phyloP scores from a whole-genome alignment of 1,140 invertebrate genomes.

The Chymomyza costata region DNA sequence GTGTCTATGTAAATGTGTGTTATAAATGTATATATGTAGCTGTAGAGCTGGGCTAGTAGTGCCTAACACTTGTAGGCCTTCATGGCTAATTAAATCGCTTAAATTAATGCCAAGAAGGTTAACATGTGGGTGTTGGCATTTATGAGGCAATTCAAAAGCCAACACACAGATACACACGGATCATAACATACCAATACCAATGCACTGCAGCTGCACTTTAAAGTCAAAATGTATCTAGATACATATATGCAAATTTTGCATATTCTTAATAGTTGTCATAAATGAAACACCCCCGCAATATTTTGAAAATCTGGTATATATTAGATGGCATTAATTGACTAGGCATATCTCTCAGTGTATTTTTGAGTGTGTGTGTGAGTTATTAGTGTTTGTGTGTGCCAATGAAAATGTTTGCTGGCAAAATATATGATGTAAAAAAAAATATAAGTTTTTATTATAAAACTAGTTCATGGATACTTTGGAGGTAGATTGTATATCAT shows the following conservation, averaged over 20 bases:
- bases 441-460: too few relatives aligned
- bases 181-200: not conserved
- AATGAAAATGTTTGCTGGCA: conserved; percentile 32
- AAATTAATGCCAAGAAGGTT: conserved; percentile 57
- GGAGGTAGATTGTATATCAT: too few relatives aligned
- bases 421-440: too few relatives aligned
- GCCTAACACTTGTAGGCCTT: conserved; percentile 50
- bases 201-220: conserved; percentile 51
- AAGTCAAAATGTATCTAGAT: too few relatives aligned
- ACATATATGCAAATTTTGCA: conserved; percentile 50
- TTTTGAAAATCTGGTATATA: conserved; percentile 43
- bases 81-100: conserved; percentile 66
- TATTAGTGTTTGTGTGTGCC: conserved; percentile 18
- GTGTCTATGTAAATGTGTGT: too few relatives aligned
- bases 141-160: conserved; percentile 40
- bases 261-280: conserved; percentile 49
- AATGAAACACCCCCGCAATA: conserved; percentile 46
- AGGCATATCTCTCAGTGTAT: conserved; percentile 3
- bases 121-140: conserved; percentile 59
- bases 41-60: too few relatives aligned
- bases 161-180: conserved; percentile 19
- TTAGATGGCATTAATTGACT: conserved; percentile 21
- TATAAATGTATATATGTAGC: too few relatives aligned
- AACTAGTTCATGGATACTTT: too few relatives aligned
- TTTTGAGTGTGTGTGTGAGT: conserved; percentile 11